These are phyloP conservation scores for Motacilla alba DNA, from an alignment of 2,113 vertebrate genomes.

Conservation along the genomic window DNA sequence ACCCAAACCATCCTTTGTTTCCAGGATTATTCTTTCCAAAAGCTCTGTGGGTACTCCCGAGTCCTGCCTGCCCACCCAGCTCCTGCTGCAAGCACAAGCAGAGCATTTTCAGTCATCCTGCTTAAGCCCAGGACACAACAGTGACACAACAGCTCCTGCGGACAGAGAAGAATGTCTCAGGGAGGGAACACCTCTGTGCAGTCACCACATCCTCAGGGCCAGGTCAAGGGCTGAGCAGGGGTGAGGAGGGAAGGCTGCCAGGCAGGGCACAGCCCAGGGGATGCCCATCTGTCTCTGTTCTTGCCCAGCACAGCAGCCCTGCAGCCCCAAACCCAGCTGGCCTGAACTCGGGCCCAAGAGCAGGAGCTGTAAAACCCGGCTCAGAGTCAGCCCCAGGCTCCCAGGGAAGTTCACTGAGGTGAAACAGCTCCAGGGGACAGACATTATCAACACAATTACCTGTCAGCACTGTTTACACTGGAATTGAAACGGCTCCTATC, in stretches of 20 bases:
- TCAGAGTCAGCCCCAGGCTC: neutral
- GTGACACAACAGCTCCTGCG: neutral
- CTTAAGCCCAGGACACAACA: neutral
- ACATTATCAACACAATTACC: neutral
- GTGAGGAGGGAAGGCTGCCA: neutral
- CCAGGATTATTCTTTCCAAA: neutral
- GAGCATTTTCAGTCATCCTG: neutral
- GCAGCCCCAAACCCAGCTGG: neutral
- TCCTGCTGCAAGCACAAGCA: neutral
- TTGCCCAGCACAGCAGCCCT: neutral
- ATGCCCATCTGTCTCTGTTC: neutral
- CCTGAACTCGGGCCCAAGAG: neutral
- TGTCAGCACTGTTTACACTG: neutral
- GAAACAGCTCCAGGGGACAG: neutral
- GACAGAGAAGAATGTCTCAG: accelerated
- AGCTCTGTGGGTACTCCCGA: neutral
- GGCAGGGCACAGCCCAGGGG: neutral
- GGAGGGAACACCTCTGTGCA: neutral
- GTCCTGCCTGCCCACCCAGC: neutral
- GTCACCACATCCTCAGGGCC: neutral
- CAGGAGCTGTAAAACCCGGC: neutral
- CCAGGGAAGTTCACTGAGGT: accelerated
- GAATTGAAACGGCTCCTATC: neutral
- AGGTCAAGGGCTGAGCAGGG: accelerated
- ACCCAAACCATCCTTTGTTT: neutral